Evolutionary conservation across 2,113 vertebrate genomes (phyloP).

Genomic region (Strix uralensis): DNA sequence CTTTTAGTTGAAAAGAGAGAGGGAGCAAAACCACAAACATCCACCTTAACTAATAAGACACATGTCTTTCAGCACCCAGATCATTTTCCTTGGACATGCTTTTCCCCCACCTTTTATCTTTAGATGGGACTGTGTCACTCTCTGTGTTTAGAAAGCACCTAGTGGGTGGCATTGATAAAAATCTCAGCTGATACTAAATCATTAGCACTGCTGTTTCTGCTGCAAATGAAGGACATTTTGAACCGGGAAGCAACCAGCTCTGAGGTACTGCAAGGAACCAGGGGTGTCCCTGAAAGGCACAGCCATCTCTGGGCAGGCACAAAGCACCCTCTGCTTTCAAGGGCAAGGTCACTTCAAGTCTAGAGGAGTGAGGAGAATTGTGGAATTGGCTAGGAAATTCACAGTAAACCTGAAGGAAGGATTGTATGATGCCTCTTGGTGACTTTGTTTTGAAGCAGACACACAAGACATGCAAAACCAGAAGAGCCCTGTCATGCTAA

Average conservation of each 20-base stretch:
- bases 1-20: not conserved
- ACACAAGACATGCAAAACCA: not conserved
- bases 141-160: not conserved
- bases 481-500: rapidly evolving
- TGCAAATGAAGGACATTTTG: not conserved
- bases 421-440: not conserved
- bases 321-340: not conserved
- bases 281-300: not conserved
- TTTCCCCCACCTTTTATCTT: not conserved
- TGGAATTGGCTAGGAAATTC: not conserved
- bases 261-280: not conserved
- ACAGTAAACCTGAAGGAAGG: not conserved
- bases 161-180: not conserved
- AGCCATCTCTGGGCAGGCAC: not conserved
- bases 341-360: not conserved
- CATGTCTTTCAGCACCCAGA: not conserved
- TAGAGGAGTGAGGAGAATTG: not conserved
- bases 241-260: not conserved
- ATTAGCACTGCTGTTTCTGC: not conserved
- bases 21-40: not conserved
- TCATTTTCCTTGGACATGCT: not conserved
- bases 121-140: not conserved
- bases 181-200: not conserved
- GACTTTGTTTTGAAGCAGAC: not conserved
- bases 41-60: not conserved